These are phyloP conservation scores for Columba guinea DNA, from an alignment of 2,797 vertebrate genomes.

Conservation along the genomic window DNA sequence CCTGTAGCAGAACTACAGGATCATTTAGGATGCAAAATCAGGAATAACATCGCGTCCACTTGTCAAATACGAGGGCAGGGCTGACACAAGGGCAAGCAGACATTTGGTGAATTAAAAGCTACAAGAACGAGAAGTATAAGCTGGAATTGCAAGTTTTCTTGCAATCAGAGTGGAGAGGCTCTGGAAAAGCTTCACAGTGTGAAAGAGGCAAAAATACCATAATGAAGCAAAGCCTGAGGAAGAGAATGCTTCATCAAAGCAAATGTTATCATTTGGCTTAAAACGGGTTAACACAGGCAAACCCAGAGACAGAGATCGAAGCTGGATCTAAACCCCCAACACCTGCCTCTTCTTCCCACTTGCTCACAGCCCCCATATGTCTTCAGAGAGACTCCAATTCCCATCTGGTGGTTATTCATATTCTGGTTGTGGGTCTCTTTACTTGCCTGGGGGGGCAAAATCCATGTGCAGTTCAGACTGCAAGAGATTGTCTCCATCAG, in stretches of 20 bases:
- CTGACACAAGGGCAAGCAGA: neutral
- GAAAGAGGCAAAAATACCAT: neutral
- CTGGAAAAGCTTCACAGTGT: neutral
- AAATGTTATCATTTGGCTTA: neutral
- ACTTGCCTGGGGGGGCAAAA: neutral
- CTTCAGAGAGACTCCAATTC: neutral
- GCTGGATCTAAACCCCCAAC: neutral
- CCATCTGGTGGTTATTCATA: neutral
- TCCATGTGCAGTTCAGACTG: neutral
- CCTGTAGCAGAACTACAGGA: neutral
- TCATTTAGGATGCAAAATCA: neutral
- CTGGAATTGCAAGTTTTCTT: neutral
- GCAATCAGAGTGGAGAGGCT: neutral
- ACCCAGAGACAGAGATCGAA: neutral
- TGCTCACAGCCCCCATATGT: fast-evolving
- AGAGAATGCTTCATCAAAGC: neutral
- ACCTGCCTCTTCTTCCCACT: neutral
- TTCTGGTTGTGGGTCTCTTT: neutral
- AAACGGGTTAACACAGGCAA: neutral
- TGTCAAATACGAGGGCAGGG: neutral
- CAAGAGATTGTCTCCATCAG: neutral
- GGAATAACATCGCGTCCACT: neutral
- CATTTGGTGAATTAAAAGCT: neutral
- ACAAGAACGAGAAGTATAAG: neutral
- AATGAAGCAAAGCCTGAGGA: neutral